phyloP scores from a whole-genome alignment of 2,797 vertebrate species.

The Chaetodon trifasciatus region DNA sequence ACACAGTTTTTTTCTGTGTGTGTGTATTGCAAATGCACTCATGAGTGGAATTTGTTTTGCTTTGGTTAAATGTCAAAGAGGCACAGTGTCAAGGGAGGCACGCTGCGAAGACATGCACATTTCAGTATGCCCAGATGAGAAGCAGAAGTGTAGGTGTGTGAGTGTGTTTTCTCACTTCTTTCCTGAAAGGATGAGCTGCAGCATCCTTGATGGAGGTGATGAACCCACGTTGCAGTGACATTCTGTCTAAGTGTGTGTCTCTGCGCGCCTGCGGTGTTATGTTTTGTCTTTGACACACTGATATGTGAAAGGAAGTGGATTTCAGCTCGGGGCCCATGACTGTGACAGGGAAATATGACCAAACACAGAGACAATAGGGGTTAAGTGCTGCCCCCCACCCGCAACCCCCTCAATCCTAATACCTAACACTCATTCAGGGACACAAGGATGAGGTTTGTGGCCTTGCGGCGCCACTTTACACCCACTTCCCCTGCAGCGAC shows the following conservation, averaged over 20 bases:
- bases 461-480: slow-evolving; percentile 30
- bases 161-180: slow-evolving; percentile 35
- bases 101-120: slow-evolving; percentile 35
- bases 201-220: slow-evolving; percentile 72
- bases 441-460: slow-evolving; percentile 26
- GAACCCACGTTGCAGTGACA: slow-evolving; percentile 65
- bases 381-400: slow-evolving; percentile 51
- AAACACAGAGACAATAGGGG: slow-evolving; percentile 63
- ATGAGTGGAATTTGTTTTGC: slow-evolving; percentile 75
- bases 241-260: slow-evolving; percentile 49
- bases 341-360: slow-evolving; percentile 57
- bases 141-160: slow-evolving; percentile 47
- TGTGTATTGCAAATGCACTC: slow-evolving; percentile 54
- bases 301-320: slow-evolving; percentile 47
- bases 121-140: slow-evolving; percentile 42
- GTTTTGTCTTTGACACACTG: slow-evolving; percentile 59
- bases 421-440: slow-evolving; percentile 43
- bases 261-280: slow-evolving; percentile 31
- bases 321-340: slow-evolving; percentile 19
- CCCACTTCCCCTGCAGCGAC: neutral
- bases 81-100: slow-evolving; percentile 47
- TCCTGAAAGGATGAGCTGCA: slow-evolving; percentile 57
- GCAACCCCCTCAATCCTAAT: slow-evolving; percentile 22
- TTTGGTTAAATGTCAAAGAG: slow-evolving; percentile 74
- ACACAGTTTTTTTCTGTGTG: slow-evolving; percentile 13